Conservation (phyloP, 2,888 invertebrate genomes). For the Hydraecia micacea region DNA sequence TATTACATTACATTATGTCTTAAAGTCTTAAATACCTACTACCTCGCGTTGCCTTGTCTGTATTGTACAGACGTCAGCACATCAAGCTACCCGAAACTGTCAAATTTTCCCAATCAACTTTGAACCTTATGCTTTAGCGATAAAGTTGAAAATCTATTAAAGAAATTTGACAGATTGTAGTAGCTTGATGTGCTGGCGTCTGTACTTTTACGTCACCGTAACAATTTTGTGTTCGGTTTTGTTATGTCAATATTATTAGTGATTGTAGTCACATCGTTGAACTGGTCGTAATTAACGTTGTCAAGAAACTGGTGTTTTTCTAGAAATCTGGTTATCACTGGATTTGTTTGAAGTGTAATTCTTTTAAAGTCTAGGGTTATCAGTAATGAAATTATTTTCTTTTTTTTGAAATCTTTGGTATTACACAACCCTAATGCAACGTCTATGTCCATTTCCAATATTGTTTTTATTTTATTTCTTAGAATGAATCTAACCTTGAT, state of each 20-base stretch:
- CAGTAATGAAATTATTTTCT: too few relatives aligned
- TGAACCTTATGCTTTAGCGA: too few relatives aligned
- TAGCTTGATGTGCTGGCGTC: too few relatives aligned
- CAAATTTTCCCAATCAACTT: too few relatives aligned
- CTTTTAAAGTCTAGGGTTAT: not conserved
- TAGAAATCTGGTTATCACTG: not conserved
- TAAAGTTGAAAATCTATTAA: too few relatives aligned
- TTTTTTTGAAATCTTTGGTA: not conserved
- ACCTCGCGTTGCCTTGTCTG: constrained; percentile 6
- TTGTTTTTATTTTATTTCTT: not conserved
- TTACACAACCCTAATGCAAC: not conserved
- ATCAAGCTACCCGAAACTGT: too few relatives aligned
- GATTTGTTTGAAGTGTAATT: not conserved
- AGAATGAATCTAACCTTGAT: constrained; percentile 31
- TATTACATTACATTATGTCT: constrained; percentile 35
- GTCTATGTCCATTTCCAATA: too few relatives aligned
- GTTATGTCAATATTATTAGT: constrained; percentile 43
- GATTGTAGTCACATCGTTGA: constrained; percentile 6
- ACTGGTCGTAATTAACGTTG: not conserved
- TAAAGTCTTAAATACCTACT: not conserved
- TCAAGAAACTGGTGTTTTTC: not conserved
- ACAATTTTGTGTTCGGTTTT: constrained; percentile 22
- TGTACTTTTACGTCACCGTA: constrained; percentile 25
- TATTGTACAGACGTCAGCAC: too few relatives aligned
- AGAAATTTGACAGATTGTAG: too few relatives aligned